Conservation (phyloP, 2,797 vertebrate species). For the Acanthurus lineatus region DNA sequence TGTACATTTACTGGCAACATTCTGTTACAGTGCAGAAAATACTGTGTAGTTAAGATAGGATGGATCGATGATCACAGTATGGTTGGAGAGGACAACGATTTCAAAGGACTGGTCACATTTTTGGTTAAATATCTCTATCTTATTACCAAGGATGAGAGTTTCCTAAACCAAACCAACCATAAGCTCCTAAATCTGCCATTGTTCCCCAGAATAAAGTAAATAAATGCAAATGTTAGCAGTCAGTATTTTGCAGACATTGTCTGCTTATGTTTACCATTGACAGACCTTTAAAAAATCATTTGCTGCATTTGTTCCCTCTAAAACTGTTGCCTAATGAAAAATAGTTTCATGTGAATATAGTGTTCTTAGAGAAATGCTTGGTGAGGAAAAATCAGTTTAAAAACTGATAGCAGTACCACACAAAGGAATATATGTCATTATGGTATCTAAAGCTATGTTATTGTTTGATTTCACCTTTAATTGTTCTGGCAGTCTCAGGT, state of each 20-base stretch:
- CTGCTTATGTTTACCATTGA: neutral
- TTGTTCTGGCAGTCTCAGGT: constrained; percentile 13
- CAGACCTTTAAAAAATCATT: neutral
- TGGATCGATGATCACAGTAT: neutral
- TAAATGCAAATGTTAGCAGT: too few species aligned
- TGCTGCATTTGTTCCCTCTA: neutral
- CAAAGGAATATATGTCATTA: neutral
- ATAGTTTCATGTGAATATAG: neutral
- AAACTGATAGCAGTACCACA: neutral
- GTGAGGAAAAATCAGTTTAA: neutral
- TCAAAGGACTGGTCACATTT: too few species aligned
- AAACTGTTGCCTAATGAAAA: neutral
- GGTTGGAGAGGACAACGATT: too few species aligned
- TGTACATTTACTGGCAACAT: neutral
- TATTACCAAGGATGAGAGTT: too few species aligned
- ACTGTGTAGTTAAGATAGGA: too few species aligned
- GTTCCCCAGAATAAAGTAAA: too few species aligned
- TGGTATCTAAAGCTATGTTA: too few species aligned
- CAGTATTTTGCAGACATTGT: neutral
- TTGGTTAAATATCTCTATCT: too few species aligned
- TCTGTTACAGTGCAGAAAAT: too few species aligned
- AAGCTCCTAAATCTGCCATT: too few species aligned
- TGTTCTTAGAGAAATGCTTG: neutral
- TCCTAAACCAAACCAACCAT: too few species aligned
- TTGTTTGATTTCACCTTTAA: neutral